These are phyloP conservation scores for Oncorhynchus mykiss DNA, from an alignment of 2,113 vertebrate species.

Conservation along the genomic window DNA sequence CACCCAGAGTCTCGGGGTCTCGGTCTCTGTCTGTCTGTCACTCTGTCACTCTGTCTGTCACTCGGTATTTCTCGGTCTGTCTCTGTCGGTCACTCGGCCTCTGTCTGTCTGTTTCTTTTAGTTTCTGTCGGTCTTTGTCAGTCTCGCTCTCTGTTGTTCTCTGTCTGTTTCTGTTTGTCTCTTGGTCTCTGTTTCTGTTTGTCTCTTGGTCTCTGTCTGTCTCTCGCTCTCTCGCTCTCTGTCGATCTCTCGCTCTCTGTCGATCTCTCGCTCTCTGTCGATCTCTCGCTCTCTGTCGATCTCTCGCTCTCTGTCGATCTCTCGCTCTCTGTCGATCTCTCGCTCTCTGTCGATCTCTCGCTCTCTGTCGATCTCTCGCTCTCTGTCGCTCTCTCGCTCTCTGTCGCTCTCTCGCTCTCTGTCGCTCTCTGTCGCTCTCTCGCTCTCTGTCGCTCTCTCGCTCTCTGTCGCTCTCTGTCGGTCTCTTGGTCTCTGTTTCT, in stretches of 20 bases:
- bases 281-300: not conserved
- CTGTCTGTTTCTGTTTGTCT: not conserved
- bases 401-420: conserved; percentile 2
- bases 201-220: not conserved
- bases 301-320: not conserved
- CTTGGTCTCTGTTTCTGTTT: too few species aligned
- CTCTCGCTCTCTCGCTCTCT: not conserved
- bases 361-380: not conserved
- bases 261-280: not conserved
- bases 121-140: too few species aligned
- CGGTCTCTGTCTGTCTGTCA: too few species aligned
- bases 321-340: too few species aligned
- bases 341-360: not conserved
- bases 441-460: too few species aligned
- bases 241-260: not conserved
- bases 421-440: too few species aligned
- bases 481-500: not conserved
- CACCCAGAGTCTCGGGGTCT: not conserved
- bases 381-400: too few species aligned
- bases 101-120: too few species aligned
- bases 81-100: too few species aligned
- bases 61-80: too few species aligned
- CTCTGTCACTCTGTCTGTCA: too few species aligned
- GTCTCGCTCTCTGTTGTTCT: not conserved
- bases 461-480: not conserved